A percentile compares a stretch with the other conserved stretches of the same genome.
Conservation (phyloP, 2,888 invertebrate species). For the Neuroscelio doddi region DNA sequence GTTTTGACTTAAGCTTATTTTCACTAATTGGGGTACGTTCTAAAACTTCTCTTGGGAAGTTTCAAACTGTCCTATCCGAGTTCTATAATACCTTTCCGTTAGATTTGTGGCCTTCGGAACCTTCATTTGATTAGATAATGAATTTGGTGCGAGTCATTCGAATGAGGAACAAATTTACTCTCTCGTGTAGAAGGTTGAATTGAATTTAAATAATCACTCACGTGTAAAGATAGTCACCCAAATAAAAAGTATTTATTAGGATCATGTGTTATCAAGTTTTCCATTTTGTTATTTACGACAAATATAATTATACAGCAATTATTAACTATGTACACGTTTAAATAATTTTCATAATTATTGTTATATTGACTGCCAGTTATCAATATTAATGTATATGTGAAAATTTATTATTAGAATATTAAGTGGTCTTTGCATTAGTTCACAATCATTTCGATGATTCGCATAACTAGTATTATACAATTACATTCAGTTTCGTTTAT, state of each 20-base stretch:
- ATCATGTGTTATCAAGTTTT: too few species aligned
- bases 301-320: too few species aligned
- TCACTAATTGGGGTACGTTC: constrained; percentile 26
- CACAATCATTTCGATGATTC: constrained; percentile 34
- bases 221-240: not conserved
- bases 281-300: too few species aligned
- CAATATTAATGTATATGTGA: too few species aligned
- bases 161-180: constrained; percentile 19
- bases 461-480: constrained; percentile 31
- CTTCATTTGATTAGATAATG: constrained; percentile 39
- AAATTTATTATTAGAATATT: too few species aligned
- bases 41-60: constrained; percentile 17
- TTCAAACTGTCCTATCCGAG: constrained; percentile 3
- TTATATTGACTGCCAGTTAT: too few species aligned
- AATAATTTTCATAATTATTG: too few species aligned
- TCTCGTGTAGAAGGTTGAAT: constrained; percentile 10
- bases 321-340: too few species aligned
- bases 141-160: constrained; percentile 18
- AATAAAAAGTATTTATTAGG: too few species aligned
- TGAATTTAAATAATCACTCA: constrained; percentile 30
- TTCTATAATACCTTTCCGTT: constrained; percentile 22
- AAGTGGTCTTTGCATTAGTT: not conserved
- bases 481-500: constrained; percentile 42
- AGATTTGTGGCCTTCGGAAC: constrained; percentile 28
- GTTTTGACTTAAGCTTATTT: constrained; percentile 23